Base-by-base conservation (phyloP, 2,888 invertebrate species). In the Cephalotes varians region DNA sequence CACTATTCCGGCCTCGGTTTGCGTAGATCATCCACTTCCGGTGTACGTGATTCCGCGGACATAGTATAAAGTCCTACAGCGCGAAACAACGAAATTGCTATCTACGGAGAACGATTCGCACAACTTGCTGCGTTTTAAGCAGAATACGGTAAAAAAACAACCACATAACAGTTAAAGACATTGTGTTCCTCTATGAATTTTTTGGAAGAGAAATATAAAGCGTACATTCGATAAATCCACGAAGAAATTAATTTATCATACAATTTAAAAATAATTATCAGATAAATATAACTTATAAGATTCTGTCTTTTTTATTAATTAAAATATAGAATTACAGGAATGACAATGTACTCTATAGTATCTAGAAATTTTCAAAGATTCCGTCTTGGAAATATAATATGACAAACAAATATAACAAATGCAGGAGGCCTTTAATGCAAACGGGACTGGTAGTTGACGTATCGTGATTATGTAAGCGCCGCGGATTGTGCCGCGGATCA, bases 1-100 rank as follows among this genome's bases (percentile, higher is more conserved):
- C 49, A 25, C 51, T 21, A 40, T 10, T 77, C 54, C 10, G 56
- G 71, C 56, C 72, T 72, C 72, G 56, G 56, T 18, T 40, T 12
- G 18, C 21, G 21, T 40, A 71, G 56, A 79, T 79, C 56, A 56
- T 44, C n/a, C 72, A 79, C 56, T 79, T 79, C 77, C 77, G 71
- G 72, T 51, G 51, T 51, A 25, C 67, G 28, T 34, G 73, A 79
- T 56, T 79, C 44, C 71, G 56, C 72, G 21, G 44, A 77, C 21
- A 5, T 15, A 5, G n/a, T 25, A 40, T 69, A 44, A 79, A 40
- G 72, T 71, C 40, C 40, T 67, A 9, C 18, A 65, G 28, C 25
- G 44, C 15, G 12, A 40, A 77, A 21, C 54, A 18, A 67, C 49
- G 2, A 67, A 76, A 44, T 34, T 65, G 44, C 44, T 44, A 73